Percentiles rank a stretch among this genome's conserved stretches.
These are phyloP conservation scores for Albula glossodonta DNA, from an alignment of 2,113 vertebrate species.

Conservation along the genomic window DNA sequence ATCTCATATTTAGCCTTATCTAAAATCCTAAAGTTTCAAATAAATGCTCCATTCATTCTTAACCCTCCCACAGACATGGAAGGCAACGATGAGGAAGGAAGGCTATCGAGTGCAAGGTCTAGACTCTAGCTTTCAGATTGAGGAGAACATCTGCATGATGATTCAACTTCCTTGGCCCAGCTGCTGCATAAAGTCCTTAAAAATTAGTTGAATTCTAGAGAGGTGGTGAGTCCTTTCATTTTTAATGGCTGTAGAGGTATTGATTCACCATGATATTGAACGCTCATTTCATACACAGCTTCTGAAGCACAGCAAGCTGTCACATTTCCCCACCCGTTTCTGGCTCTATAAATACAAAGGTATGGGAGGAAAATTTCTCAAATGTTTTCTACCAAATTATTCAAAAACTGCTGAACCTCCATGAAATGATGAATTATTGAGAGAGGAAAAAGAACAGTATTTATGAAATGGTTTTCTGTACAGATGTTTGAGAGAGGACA, in stretches of 20 bases:
- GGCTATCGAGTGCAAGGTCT: too few species aligned
- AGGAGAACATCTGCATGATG: neutral
- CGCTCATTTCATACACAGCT: neutral
- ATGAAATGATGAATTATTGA: constrained; percentile 58
- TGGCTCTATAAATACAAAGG: constrained; percentile 44
- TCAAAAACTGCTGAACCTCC: constrained; percentile 59
- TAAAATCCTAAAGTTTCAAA: too few species aligned
- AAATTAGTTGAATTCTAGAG: constrained; percentile 50
- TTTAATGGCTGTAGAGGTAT: constrained; percentile 64
- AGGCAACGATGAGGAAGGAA: neutral
- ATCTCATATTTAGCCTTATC: neutral
- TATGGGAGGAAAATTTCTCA: constrained; percentile 42
- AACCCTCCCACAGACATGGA: neutral
- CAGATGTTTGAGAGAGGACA: constrained; percentile 62
- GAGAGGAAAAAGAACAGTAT: constrained; percentile 63
- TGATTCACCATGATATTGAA: constrained; percentile 41
- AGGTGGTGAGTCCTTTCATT: constrained; percentile 48
- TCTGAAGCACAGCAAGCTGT: constrained; percentile 22
- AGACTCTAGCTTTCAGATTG: neutral
- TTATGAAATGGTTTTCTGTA: constrained; percentile 77
- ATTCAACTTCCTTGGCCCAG: neutral
- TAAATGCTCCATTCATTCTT: neutral
- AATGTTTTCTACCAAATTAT: constrained; percentile 61
- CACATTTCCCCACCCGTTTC: constrained; percentile 40
- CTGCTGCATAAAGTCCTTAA: constrained; percentile 40